These are phyloP conservation scores for Trididemnum nubilum DNA, from an alignment of 23 tunicate species.

Conservation along the genomic window DNA sequence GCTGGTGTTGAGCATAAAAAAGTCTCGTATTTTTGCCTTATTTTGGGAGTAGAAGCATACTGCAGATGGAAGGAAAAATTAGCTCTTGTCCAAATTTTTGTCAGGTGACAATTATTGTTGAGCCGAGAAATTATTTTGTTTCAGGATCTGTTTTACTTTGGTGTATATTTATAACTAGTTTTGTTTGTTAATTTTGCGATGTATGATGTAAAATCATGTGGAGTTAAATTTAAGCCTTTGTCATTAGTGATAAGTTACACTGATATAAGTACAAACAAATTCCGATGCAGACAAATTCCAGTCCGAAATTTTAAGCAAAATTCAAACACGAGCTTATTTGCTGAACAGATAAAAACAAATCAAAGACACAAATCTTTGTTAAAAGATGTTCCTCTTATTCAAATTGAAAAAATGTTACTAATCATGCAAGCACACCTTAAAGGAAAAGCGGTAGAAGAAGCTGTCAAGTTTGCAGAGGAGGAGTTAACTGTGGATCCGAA, in stretches of 20 bases:
- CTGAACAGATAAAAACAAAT: conserved; percentile 69
- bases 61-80: no score
- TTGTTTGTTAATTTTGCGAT: no score
- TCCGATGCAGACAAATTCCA: conserved; percentile 72
- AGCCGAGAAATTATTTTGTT: no score
- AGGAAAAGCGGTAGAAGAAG: conserved; percentile 51
- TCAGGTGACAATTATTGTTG: no score
- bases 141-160: no score
- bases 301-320: conserved; percentile 62
- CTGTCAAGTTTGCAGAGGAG: conserved; percentile 53
- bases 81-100: no score
- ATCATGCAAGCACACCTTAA: conserved; percentile 68
- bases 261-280: conserved; percentile 51
- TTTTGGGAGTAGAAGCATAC: no score
- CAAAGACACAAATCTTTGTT: conserved; percentile 71
- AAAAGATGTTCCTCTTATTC: conserved; percentile 49
- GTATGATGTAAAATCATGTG: conserved; percentile 73
- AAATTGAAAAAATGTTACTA: conserved; percentile 68
- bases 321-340: conserved; percentile 46
- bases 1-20: no score
- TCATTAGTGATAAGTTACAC: conserved; percentile 59
- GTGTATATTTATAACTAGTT: no score
- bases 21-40: no score
- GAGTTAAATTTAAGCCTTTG: conserved; percentile 75
- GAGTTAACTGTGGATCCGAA: conserved; percentile 73